These are phyloP conservation scores for Smittia sp. DNA, from an alignment of 2,888 invertebrate genomes.

Conservation along the genomic window DNA sequence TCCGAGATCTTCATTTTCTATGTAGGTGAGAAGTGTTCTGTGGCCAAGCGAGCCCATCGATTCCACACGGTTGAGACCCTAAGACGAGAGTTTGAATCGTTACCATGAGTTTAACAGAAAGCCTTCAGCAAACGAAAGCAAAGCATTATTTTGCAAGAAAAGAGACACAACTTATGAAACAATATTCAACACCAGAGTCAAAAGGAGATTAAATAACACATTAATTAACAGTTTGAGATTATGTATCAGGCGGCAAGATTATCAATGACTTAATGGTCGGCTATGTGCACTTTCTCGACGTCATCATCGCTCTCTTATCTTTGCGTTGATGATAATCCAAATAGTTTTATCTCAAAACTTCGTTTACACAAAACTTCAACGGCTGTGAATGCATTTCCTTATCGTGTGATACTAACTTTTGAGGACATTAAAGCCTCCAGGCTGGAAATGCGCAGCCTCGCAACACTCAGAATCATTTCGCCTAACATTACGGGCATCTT, in stretches of 20 bases:
- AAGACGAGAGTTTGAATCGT: conserved; percentile 46
- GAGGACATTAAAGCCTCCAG: conserved; percentile 45
- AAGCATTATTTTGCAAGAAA: too few relatives aligned
- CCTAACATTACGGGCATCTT: conserved; percentile 47
- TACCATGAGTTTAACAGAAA: too few relatives aligned
- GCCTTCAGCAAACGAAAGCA: too few relatives aligned
- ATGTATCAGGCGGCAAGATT: too few relatives aligned
- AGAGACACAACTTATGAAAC: too few relatives aligned
- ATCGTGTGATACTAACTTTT: conserved; percentile 21
- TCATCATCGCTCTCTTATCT: too few relatives aligned
- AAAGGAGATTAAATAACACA: too few relatives aligned
- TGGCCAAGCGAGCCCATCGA: conserved; percentile 89
- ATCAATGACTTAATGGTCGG: too few relatives aligned
- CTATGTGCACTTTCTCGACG: too few relatives aligned
- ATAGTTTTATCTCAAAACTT: background rate
- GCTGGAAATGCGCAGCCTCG: conserved; percentile 47
- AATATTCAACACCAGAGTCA: too few relatives aligned
- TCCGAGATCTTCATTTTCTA: conserved; percentile 74
- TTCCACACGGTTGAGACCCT: conserved; percentile 86
- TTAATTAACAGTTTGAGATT: too few relatives aligned
- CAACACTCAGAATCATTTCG: conserved; percentile 53
- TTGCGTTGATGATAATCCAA: too few relatives aligned
- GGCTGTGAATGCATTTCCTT: background rate
- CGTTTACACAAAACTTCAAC: background rate
- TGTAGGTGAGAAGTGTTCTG: conserved; percentile 74